Base-by-base conservation (phyloP, 2,888 invertebrate genomes). In the Cosmopolites sordidus region DNA sequence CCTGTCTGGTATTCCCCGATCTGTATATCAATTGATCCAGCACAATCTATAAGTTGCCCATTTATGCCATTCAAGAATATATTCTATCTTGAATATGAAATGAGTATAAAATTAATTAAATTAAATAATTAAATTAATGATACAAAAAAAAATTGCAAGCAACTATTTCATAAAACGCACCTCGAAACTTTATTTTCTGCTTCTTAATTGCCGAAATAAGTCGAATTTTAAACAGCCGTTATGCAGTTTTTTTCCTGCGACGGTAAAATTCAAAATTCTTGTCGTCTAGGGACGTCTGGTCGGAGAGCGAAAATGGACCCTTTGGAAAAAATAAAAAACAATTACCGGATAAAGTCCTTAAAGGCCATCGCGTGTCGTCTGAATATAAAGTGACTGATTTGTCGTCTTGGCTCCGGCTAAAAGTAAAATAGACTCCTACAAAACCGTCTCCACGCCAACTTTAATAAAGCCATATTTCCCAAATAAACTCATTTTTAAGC, bases 341-440 rank as follows among this genome's bases (percentile, higher is more conserved):
- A 53, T 48, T 48, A 45, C 18, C 30, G 29, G 48, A 43, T 43
- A 48, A 48, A 43, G 40, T 44, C 48, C 43, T 48, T 48, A 48
- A 48, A 22, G 52, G 43, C 43, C 48, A 45, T 48, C 40, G 54
- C 54, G 54, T 62, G 56, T 61, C 58, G 61, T 60, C 61, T 66
- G 66, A 66, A 66, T 66, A 66, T 66, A 66, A 66, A 66, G 65
- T 65, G 63, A 65, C 65, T 64, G 65, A 64, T 67, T 67, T 65
- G 55, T 57, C 50, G 48, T 46, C 49, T 46, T 27, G 51, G 51
- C 54, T 43, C n/a, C 16, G 45, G 39, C 15, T 53, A 43, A 48
- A 55, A 51, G 47, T 55, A 51, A 51, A 51, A 55, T 47, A 51
- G 42, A 51, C 44, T 51, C 30, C 46, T 51, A 38, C n/a, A n/a